Percentiles rank a stretch among this genome's conserved stretches.
phyloP scores from a whole-genome alignment of 2,888 invertebrate genomes.

The Agrypnus murinus region DNA sequence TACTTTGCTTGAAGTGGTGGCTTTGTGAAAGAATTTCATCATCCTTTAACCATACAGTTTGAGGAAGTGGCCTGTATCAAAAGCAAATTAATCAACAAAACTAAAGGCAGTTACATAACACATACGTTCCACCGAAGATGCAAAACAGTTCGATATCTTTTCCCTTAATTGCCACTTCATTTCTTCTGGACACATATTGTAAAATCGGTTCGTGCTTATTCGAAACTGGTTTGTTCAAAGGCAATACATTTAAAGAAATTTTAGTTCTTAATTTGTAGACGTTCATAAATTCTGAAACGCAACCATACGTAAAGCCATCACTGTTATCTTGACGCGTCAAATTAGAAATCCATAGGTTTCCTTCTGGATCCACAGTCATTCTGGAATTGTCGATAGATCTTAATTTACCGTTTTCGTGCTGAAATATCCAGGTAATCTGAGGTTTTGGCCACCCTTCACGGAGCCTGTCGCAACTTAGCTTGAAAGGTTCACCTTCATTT shows the following conservation, averaged over 20 bases:
- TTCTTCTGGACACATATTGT: conserved; percentile 92
- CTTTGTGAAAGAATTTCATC: conserved; percentile 77
- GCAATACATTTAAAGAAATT: conserved; percentile 85
- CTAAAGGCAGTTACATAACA: conserved; percentile 33
- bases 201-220: conserved; percentile 84
- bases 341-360: conserved; percentile 97
- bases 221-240: conserved; percentile 84
- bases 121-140: conserved; percentile 97
- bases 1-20: conserved; percentile 86
- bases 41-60: conserved; percentile 93
- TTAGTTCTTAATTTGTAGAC: conserved; percentile 94
- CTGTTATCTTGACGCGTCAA: conserved; percentile 89
- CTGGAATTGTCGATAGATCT: conserved; percentile 94
- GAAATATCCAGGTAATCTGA: conserved; percentile 94
- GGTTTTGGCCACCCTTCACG: conserved; percentile 98
- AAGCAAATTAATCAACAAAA: conserved; percentile 15
- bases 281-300: conserved; percentile 92
- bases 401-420: conserved; percentile 84
- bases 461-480: conserved; percentile 91
- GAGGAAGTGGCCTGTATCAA: conserved; percentile 86
- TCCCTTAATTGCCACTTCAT: conserved; percentile 89
- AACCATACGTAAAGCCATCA: conserved; percentile 91
- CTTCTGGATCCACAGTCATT: conserved; percentile 97
- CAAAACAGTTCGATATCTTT: conserved; percentile 92
- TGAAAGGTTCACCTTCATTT: conserved; percentile 91